Percentiles rank a stretch among this genome's conserved stretches.
phyloP scores from a whole-genome alignment of 2,797 vertebrate species.

The Oreortyx pictus region DNA sequence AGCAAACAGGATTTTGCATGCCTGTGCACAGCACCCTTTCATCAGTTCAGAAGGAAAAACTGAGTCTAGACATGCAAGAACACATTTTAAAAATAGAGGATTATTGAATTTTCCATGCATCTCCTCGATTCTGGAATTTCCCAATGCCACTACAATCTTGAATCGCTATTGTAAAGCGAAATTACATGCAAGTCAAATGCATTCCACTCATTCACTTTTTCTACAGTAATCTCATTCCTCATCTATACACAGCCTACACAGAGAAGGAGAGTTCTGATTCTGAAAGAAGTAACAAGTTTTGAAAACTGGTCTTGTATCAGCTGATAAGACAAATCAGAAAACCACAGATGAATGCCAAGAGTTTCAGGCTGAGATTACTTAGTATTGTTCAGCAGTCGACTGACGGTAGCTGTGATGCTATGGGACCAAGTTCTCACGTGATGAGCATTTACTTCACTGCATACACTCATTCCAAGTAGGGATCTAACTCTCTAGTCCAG shows the following conservation, averaged over 20 bases:
- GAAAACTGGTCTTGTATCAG: not conserved
- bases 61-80: conserved; percentile 50
- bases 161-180: conserved; percentile 23
- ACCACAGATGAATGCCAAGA: not conserved
- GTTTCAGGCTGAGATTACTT: not conserved
- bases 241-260: not conserved
- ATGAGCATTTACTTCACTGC: not conserved
- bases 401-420: not conserved
- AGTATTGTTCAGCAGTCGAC: not conserved
- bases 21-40: conserved; percentile 26
- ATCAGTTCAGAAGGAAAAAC: conserved; percentile 27
- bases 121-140: conserved; percentile 38
- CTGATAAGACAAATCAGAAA: not conserved
- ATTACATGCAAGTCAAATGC: conserved; percentile 2
- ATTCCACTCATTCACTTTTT: conserved; percentile 32
- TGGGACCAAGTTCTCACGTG: not conserved
- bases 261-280: not conserved
- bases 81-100: conserved; percentile 51
- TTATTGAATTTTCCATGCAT: conserved; percentile 18
- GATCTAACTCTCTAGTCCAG: not conserved
- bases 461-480: not conserved
- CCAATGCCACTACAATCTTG: conserved; percentile 6
- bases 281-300: not conserved
- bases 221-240: not conserved
- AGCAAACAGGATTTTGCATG: conserved; percentile 45